A percentile compares a stretch with the other conserved stretches of the same genome.
Conservation (phyloP, 92 coral and sea anemone genomes). For the Zoanthus gigantus region DNA sequence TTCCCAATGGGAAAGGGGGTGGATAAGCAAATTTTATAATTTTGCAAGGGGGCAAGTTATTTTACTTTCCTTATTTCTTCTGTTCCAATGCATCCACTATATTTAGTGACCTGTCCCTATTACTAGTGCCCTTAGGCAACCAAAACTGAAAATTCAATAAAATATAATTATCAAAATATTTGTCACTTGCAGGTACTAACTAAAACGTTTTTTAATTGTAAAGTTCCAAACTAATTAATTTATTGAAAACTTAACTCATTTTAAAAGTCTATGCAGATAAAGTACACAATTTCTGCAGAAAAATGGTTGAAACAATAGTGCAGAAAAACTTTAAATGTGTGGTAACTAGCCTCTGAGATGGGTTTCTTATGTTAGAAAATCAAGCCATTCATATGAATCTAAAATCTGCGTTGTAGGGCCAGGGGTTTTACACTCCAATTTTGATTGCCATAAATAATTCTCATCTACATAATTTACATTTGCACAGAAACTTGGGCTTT, state of each 20-base stretch:
- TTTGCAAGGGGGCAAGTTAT: background rate
- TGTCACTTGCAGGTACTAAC: background rate
- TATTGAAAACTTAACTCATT: conserved; percentile 5
- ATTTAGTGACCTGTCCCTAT: background rate
- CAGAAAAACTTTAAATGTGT: background rate
- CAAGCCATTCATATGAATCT: background rate
- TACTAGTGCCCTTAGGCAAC: conserved; percentile 1
- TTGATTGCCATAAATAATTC: conserved; percentile 6
- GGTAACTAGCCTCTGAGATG: background rate
- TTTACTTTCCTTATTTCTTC: conserved; percentile 1
- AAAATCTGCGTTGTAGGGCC: background rate
- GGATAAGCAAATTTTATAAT: background rate
- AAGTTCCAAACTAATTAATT: background rate
- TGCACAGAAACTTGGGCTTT: background rate
- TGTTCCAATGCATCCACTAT: background rate
- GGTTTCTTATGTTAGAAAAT: background rate
- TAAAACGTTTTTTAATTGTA: conserved; percentile 7
- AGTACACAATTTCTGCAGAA: background rate
- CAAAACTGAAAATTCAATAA: conserved; percentile 2
- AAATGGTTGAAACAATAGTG: background rate
- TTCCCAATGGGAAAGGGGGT: conserved; percentile 4
- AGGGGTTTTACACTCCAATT: background rate
- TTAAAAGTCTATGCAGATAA: background rate
- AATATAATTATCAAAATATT: background rate
- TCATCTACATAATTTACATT: background rate